Evolutionary conservation across 1,140 invertebrate genomes (phyloP).

Genomic region (Hylaeus volcanicus): DNA sequence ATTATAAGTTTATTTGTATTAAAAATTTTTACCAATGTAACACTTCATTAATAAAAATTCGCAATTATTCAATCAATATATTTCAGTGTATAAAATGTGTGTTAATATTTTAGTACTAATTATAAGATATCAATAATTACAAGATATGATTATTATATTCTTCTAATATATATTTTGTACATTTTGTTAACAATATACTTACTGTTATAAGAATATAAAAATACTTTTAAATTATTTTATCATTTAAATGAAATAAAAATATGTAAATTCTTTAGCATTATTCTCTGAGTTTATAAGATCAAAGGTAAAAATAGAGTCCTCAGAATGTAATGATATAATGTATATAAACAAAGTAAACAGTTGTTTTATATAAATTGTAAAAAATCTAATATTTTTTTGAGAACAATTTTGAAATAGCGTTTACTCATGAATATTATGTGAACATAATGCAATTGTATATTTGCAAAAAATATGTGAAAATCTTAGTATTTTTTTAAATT

Average conservation of each 20-base stretch:
- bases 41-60: constrained; percentile 32
- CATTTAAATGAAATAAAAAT: not conserved
- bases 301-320: too few relatives aligned
- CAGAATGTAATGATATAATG: too few relatives aligned
- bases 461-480: not conserved
- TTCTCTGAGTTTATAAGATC: too few relatives aligned
- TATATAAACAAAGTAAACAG: too few relatives aligned
- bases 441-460: too few relatives aligned
- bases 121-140: too few relatives aligned
- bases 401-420: too few relatives aligned
- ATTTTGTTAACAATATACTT: not conserved
- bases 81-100: not conserved
- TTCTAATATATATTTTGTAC: not conserved
- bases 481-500: not conserved
- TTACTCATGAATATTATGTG: too few relatives aligned
- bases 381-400: too few relatives aligned
- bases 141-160: too few relatives aligned
- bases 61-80: not conserved
- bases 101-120: not conserved
- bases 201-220: not conserved
- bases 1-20: constrained; percentile 17
- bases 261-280: not conserved
- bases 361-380: too few relatives aligned
- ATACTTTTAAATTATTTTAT: not conserved
- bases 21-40: constrained; percentile 5